Conservation (phyloP, 1,140 invertebrate genomes). For the Pseudachorutes palmiensis region DNA sequence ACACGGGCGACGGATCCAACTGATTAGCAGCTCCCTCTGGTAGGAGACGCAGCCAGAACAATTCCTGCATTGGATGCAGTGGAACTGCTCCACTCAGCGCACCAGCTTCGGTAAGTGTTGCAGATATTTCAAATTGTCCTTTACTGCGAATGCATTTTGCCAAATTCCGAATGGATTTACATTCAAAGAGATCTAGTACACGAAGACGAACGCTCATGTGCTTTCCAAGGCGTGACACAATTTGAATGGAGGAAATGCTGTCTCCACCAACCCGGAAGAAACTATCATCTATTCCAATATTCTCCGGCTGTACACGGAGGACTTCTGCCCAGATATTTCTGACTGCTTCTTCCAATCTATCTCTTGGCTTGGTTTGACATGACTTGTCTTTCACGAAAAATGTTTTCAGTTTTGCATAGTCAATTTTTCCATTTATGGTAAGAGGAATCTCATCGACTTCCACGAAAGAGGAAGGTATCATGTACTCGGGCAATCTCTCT, state of each 20-base stretch:
- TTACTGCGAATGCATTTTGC: no score
- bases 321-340: neutral
- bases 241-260: conserved; percentile 3
- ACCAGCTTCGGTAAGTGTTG: no score
- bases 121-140: no score
- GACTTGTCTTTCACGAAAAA: no score
- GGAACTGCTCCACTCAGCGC: no score
- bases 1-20: no score
- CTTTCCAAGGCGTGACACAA: neutral
- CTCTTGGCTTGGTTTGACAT: no score
- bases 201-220: neutral
- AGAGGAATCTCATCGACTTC: neutral
- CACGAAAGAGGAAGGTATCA: neutral
- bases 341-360: no score
- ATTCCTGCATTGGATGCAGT: no score
- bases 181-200: neutral
- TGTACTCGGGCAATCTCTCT: no score
- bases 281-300: neutral
- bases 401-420: neutral
- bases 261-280: conserved; percentile 19
- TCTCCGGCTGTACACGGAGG: neutral
- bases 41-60: no score
- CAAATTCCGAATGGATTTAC: neutral
- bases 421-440: neutral
- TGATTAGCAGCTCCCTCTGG: no score